Evolutionary conservation across 1,140 invertebrate species (phyloP).

Genomic region (Calosoma granatense): DNA sequence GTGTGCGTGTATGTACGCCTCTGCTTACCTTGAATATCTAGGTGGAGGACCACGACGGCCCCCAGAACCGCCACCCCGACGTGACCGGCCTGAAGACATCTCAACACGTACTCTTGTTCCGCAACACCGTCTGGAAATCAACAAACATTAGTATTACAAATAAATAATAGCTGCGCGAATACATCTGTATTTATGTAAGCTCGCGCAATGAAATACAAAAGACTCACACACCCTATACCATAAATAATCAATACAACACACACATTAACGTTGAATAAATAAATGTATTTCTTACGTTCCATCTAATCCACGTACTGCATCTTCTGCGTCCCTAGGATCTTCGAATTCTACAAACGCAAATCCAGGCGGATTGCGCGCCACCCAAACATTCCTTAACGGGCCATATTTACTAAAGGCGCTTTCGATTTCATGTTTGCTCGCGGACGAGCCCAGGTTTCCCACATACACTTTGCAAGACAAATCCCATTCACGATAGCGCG

Average conservation of each 20-base stretch:
- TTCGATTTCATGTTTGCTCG: slow-evolving; percentile 86
- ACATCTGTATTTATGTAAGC: not conserved
- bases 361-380: slow-evolving; percentile 85
- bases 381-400: slow-evolving; percentile 92
- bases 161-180: not conserved
- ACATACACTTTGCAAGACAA: slow-evolving; percentile 97
- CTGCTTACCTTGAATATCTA: slow-evolving; percentile 44
- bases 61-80: slow-evolving; percentile 52
- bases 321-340: slow-evolving; percentile 93
- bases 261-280: slow-evolving; percentile 2
- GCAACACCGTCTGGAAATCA: slow-evolving; percentile 59
- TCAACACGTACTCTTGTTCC: slow-evolving; percentile 74
- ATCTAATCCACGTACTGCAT: slow-evolving; percentile 90
- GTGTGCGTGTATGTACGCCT: too few relatives aligned
- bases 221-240: not conserved
- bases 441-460: slow-evolving; percentile 88
- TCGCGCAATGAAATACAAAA: not conserved
- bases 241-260: not conserved
- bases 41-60: slow-evolving; percentile 38
- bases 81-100: slow-evolving; percentile 76
- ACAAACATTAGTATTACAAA: slow-evolving; percentile 14
- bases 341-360: slow-evolving; percentile 99
- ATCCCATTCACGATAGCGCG: slow-evolving; percentile 82
- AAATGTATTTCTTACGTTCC: slow-evolving; percentile 64
- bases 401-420: slow-evolving; percentile 92